Conservation (phyloP, 1,140 invertebrate species). For the Lamellibrachia luymesi region DNA sequence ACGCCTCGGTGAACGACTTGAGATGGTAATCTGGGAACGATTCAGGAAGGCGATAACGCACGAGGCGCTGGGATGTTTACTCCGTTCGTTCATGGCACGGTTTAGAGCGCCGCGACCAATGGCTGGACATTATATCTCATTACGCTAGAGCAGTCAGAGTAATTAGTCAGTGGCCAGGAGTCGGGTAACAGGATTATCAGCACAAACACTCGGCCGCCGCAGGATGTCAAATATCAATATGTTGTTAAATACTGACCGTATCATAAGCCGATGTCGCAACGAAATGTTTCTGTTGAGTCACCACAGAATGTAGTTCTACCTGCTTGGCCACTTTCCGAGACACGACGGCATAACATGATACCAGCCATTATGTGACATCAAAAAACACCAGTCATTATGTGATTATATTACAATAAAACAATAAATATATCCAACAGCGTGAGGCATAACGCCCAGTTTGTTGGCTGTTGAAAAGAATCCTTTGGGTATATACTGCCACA, state of each 20-base stretch:
- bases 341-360: not conserved
- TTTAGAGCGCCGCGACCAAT: not conserved
- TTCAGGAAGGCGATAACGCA: not conserved
- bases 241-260: not conserved
- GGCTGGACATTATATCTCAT: not conserved
- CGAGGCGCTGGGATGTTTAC: not conserved
- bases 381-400: not conserved
- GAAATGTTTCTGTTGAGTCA: not conserved
- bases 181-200: not conserved
- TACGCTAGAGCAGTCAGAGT: not conserved
- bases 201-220: not conserved
- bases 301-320: not conserved
- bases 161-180: not conserved
- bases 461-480: no score
- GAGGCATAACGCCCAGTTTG: no score
- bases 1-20: no score
- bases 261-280: not conserved
- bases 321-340: not conserved
- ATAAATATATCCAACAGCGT: no score
- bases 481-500: no score
- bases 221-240: not conserved
- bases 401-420: not conserved
- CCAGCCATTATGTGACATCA: not conserved
- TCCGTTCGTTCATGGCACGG: not conserved
- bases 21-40: not conserved